Evolutionary conservation across 2,113 vertebrate species (phyloP).

Genomic region (Tragelaphus buxtoni): DNA sequence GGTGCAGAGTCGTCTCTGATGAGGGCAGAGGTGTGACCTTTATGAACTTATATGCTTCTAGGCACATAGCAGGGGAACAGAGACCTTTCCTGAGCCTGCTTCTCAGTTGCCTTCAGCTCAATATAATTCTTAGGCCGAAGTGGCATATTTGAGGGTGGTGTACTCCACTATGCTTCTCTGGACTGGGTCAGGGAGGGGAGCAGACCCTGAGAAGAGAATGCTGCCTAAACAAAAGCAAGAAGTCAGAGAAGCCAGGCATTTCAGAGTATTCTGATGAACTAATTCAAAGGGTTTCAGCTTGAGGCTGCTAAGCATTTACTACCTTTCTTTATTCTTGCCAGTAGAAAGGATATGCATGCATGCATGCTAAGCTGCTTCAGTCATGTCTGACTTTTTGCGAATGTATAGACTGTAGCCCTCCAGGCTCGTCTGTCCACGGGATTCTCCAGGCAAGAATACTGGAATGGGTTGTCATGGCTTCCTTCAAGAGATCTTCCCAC

Average conservation of each 20-base stretch:
- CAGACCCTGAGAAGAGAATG: neutral
- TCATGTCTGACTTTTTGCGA: neutral
- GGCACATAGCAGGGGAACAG: fast-evolving
- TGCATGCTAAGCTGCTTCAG: neutral
- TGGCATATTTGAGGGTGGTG: neutral
- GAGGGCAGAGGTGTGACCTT: neutral
- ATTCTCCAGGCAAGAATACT: neutral
- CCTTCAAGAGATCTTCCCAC: neutral
- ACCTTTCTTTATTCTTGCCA: neutral
- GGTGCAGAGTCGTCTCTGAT: neutral
- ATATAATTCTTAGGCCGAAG: neutral
- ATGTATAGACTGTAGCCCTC: neutral
- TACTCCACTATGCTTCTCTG: neutral
- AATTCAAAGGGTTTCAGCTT: neutral
- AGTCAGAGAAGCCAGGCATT: neutral
- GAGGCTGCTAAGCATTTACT: neutral
- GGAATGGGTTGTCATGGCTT: neutral
- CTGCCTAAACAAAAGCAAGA: neutral
- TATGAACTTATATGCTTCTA: neutral
- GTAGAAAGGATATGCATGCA: neutral
- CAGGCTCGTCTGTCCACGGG: neutral
- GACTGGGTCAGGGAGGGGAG: neutral
- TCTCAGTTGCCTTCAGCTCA: neutral
- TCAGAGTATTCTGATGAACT: neutral
- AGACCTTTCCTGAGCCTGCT: neutral